phyloP scores from a whole-genome alignment of 2,797 vertebrate species.

The Apogon hyalosoma region DNA sequence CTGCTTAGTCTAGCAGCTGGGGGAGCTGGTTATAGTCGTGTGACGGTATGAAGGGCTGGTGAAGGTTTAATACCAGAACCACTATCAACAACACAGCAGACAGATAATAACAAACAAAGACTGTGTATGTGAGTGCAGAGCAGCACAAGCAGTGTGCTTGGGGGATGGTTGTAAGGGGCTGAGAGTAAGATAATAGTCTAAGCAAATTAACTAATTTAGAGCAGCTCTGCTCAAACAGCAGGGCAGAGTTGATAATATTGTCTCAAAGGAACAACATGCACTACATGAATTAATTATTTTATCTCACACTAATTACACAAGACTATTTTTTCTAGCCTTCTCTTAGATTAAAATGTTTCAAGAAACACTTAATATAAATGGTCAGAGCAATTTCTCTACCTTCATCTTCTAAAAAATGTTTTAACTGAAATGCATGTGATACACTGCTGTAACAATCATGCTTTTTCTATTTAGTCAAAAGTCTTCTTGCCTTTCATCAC shows the following conservation, averaged over 20 bases:
- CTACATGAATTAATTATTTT: slow-evolving; percentile 47
- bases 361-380: background rate
- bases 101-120: slow-evolving; percentile 29
- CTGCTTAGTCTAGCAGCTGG: slow-evolving; percentile 71
- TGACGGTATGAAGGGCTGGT: slow-evolving; percentile 50
- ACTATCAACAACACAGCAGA: slow-evolving; percentile 40
- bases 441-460: too few species aligned
- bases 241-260: slow-evolving; percentile 41
- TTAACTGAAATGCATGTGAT: too few species aligned
- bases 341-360: background rate
- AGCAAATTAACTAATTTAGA: slow-evolving; percentile 54
- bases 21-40: slow-evolving; percentile 58
- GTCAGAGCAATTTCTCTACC: background rate
- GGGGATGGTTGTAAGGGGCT: slow-evolving; percentile 33
- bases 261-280: slow-evolving; percentile 34
- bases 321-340: background rate
- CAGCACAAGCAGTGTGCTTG: slow-evolving; percentile 24
- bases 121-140: background rate
- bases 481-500: too few species aligned
- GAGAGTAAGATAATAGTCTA: slow-evolving; percentile 42
- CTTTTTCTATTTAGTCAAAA: too few species aligned
- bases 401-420: background rate
- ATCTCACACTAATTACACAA: slow-evolving; percentile 46
- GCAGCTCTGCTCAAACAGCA: slow-evolving; percentile 44
- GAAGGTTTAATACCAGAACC: slow-evolving; percentile 42